Evolutionary conservation across 2,797 vertebrate species (phyloP), one percentile per base, ranked within the genome.

Genomic region (Agapornis canus): DNA sequence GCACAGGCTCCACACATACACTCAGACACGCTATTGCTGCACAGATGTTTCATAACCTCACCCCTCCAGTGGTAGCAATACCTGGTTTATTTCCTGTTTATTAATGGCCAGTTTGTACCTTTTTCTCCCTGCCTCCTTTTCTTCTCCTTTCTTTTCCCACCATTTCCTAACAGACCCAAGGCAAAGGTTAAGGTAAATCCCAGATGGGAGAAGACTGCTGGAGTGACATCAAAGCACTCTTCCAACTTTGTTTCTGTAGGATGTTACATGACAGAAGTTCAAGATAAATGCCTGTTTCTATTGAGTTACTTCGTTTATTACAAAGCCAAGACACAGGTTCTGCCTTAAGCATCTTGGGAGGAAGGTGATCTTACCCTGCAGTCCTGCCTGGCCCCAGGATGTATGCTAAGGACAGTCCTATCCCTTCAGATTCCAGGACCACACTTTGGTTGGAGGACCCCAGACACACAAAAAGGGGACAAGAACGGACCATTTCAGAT

Each of bases 191-290:
- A 92, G 60, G 63, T 42, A 86, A 84, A 86, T 39, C 76, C 59
- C 72, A 76, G 39, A 17, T 57, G 57, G 68, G 37, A 92, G 45
- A 78, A 68, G 21, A 35, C 15, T 70, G 42, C 18, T 84, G 68
- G 80, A 90, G 56, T 42, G 47, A 86, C 64, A 84, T 93, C 86
- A 94, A 94, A 94, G 76, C 64, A 45, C 48, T 85, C 37, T 35
- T 76, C 43, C 72, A 65, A 49, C 82, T 71, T 91, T 77, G 79
- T 93, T 75, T 87, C 89, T 61, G 37, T 64, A 71, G 91, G 64
- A 71, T 81, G 52, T 80, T 85, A 83, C 82, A 65, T 8, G 82
- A 87, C 65, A 87, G 40, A 91, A 85, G 26, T 42, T 92, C 26
- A 31, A 86, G 84, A 89, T 86, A 96, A 87, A 89, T 31, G 23